These are phyloP conservation scores for Xanthia togata DNA, from an alignment of 2,888 invertebrate species.

Conservation along the genomic window DNA sequence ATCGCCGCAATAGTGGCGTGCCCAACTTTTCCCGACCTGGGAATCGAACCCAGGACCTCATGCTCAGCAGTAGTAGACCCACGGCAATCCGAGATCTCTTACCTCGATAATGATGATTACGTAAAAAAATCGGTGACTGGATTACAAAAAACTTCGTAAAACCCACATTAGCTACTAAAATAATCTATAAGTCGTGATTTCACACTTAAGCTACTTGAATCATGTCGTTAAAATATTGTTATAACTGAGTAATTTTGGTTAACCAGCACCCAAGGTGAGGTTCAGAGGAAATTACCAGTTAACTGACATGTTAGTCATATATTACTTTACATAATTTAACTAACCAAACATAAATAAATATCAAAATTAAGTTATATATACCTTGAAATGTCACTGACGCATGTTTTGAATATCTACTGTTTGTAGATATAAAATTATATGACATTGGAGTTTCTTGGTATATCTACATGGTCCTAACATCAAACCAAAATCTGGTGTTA, in stretches of 20 bases:
- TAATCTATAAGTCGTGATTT: not conserved
- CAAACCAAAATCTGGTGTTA: not conserved
- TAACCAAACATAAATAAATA: not conserved
- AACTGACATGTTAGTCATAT: slow-evolving; percentile 7
- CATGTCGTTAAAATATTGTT: slow-evolving; percentile 15
- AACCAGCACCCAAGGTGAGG: slow-evolving; percentile 26
- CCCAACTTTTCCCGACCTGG: too few species aligned
- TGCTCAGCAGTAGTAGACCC: too few species aligned
- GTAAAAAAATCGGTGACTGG: not conserved
- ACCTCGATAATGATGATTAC: not conserved
- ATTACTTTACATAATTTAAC: slow-evolving; percentile 25
- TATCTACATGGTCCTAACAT: not conserved
- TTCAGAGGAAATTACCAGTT: slow-evolving; percentile 20
- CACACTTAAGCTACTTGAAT: not conserved
- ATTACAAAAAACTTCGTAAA: not conserved
- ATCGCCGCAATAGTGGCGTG: too few species aligned
- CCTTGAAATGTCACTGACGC: slow-evolving; percentile 33
- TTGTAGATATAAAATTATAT: not conserved
- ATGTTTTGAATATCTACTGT: slow-evolving; percentile 10
- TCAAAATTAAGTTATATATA: not conserved
- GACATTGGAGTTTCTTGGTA: slow-evolving; percentile 29
- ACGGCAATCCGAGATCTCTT: too few species aligned
- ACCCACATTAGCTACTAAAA: not conserved
- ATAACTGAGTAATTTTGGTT: slow-evolving; percentile 8
- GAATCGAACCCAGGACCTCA: too few species aligned